phyloP scores from a whole-genome alignment of 2,113 vertebrate species.

The Dasypus novemcinctus region DNA sequence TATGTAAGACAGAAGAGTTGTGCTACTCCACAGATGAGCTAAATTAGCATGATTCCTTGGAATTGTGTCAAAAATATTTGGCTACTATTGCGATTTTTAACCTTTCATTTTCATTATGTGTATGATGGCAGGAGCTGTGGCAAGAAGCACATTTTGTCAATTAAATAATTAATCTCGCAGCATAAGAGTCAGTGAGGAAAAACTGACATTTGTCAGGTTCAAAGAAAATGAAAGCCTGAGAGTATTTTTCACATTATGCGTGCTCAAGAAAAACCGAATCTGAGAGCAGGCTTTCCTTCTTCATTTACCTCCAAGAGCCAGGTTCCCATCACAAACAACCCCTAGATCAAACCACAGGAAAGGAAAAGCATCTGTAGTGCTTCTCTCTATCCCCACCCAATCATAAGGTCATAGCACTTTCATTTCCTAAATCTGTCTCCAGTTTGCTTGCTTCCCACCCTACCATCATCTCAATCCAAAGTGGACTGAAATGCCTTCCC shows the following conservation, averaged over 20 bases:
- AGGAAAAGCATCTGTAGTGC: not conserved
- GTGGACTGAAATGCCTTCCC: not conserved
- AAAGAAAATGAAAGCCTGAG: slow-evolving; percentile 55
- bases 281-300: not conserved
- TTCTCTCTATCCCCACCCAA: rapidly evolving
- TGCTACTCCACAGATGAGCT: not conserved
- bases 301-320: not conserved
- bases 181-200: slow-evolving; percentile 46
- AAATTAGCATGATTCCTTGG: slow-evolving; percentile 57
- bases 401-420: not conserved
- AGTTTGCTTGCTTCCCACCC: not conserved
- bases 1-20: not conserved
- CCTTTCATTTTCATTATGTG: slow-evolving; percentile 72
- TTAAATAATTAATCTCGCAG: slow-evolving; percentile 74
- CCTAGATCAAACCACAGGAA: not conserved
- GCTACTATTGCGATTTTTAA: slow-evolving; percentile 62
- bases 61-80: slow-evolving; percentile 58
- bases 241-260: slow-evolving; percentile 36
- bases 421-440: not conserved
- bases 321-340: rapidly evolving
- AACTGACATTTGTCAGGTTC: slow-evolving; percentile 68
- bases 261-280: not conserved
- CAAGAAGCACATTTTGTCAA: slow-evolving; percentile 74
- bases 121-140: slow-evolving; percentile 66
- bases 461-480: not conserved